phyloP scores from a whole-genome alignment of 2,888 invertebrate genomes.

The Patella ulyssiponensis region DNA sequence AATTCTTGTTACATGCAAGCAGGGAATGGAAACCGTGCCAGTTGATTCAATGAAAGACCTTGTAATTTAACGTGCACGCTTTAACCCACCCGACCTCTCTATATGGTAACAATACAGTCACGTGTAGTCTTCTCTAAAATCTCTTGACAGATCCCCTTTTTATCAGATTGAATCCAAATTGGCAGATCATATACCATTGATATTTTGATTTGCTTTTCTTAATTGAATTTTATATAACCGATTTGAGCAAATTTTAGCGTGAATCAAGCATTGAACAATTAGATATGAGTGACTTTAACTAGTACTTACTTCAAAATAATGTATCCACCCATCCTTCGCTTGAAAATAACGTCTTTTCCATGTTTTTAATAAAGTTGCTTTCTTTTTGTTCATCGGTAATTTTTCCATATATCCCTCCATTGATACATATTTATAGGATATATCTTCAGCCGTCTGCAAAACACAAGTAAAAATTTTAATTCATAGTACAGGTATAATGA shows the following conservation, averaged over 20 bases:
- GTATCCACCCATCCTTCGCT: constrained; percentile 75
- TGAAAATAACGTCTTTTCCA: constrained; percentile 77
- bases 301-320: constrained; percentile 74
- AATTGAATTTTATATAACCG: too few relatives aligned
- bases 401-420: constrained; percentile 77
- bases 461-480: too few relatives aligned
- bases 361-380: constrained; percentile 76
- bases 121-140: too few relatives aligned
- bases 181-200: background rate
- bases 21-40: too few relatives aligned
- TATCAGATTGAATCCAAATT: too few relatives aligned
- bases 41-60: too few relatives aligned
- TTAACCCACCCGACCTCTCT: too few relatives aligned
- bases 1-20: background rate
- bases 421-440: constrained; percentile 68
- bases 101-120: background rate
- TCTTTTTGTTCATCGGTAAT: constrained; percentile 74
- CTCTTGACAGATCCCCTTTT: too few relatives aligned
- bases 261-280: too few relatives aligned
- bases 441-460: constrained; percentile 57
- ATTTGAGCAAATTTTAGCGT: background rate
- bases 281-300: too few relatives aligned
- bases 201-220: background rate
- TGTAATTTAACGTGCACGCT: background rate
- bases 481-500: too few relatives aligned